Evolutionary conservation across 2,797 vertebrate species (phyloP).

Genomic region (Artibeus lituratus): DNA sequence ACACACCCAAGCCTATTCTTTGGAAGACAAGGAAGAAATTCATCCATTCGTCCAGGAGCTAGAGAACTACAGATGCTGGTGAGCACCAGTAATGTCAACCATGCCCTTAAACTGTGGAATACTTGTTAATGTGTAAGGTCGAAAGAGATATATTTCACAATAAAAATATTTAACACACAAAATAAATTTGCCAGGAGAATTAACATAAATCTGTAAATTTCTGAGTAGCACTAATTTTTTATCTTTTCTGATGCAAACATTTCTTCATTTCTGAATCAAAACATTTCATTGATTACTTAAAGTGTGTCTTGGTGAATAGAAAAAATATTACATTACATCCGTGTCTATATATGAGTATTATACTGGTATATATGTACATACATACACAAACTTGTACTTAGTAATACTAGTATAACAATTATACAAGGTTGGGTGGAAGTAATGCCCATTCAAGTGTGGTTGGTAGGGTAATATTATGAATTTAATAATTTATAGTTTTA

Average conservation of each 20-base stretch:
- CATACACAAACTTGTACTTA: background rate
- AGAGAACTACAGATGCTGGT: background rate
- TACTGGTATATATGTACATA: background rate
- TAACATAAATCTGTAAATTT: background rate
- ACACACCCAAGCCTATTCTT: background rate
- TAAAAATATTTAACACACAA: background rate
- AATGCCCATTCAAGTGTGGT: too few species aligned
- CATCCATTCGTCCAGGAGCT: background rate
- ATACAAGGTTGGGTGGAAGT: background rate
- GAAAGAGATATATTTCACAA: background rate
- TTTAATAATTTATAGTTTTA: too few species aligned
- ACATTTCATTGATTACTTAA: background rate
- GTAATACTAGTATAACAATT: background rate
- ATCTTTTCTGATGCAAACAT: background rate
- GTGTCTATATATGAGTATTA: accelerated
- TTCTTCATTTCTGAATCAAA: background rate
- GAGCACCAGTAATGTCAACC: background rate
- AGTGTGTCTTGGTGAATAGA: background rate
- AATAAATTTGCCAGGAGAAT: background rate
- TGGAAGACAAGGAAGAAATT: background rate
- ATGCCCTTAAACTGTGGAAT: background rate
- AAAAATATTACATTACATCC: background rate
- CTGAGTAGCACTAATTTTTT: background rate
- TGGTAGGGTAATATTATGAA: too few species aligned
- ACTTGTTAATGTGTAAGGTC: background rate